Percentiles rank a stretch among this genome's conserved stretches.
Conservation (phyloP, 1,140 invertebrate species). For the Drosophila athabasca region DNA sequence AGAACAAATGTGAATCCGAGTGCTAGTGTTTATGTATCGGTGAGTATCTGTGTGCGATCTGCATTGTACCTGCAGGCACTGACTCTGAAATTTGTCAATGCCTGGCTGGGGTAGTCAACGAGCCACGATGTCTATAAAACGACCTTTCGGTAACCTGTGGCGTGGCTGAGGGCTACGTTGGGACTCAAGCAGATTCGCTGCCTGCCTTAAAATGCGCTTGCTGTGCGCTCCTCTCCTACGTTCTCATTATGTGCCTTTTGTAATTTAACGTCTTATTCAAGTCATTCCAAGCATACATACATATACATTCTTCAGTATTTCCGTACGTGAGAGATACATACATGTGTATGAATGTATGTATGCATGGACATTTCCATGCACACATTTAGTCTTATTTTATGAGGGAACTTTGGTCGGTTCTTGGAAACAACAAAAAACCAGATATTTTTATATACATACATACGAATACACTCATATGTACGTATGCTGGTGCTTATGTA, state of each 20-base stretch:
- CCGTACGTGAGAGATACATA: constrained; percentile 1
- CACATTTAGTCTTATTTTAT: constrained; percentile 60
- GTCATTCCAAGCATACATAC: constrained; percentile 42
- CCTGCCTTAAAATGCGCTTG: constrained; percentile 34
- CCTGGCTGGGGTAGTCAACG: constrained; percentile 12
- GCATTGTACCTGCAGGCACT: constrained; percentile 19
- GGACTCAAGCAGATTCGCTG: neutral
- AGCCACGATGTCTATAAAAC: constrained; percentile 3
- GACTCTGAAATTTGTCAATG: constrained; percentile 39
- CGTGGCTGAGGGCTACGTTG: constrained; percentile 2
- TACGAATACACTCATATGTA: constrained; percentile 6
- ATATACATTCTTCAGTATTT: neutral
- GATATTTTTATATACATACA: constrained; percentile 25
- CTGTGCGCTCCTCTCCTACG: constrained; percentile 36
- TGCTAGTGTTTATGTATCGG: neutral
- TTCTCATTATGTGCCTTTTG: constrained; percentile 59
- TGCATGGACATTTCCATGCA: constrained; percentile 8
- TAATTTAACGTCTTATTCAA: constrained; percentile 76
- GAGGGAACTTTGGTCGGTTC: constrained; percentile 59
- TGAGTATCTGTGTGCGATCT: constrained; percentile 24
- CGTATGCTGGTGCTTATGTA: neutral
- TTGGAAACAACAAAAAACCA: constrained; percentile 69
- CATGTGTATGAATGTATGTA: constrained; percentile 16
- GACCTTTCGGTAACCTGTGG: constrained; percentile 39
- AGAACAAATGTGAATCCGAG: neutral